Evolutionary conservation across 2,888 invertebrate species (phyloP), one percentile per base, ranked within the genome.

Genomic region (Nemapogon koenigi): DNA sequence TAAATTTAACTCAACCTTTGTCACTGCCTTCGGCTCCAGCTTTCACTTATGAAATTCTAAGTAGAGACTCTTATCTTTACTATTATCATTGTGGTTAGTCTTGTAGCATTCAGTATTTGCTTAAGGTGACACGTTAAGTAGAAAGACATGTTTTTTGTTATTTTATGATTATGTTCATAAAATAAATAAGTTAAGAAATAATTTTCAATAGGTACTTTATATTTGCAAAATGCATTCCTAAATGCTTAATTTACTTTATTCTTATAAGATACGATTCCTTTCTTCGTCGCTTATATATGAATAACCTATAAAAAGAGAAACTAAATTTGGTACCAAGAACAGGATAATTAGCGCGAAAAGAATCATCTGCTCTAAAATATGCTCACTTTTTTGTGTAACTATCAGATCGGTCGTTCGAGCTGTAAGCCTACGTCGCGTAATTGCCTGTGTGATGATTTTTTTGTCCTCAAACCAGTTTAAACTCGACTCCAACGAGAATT

Each of bases 391-490:
- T 33, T 33, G 33, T 33, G 19, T 33, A 19, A 33, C n/a, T 33
- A 33, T 33, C 33, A 19, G 33, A 33, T 33, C 19, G 33, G 19
- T 19, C 33, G 18, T 59, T 60, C 54, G 62, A 58, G 55, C 60
- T 59, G 62, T 57, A 63, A 66, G 61, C 57, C 63, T 59, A 60
- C 62, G 50, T 17, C 27, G 35, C 42, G 62, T 75, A 73, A 75
- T 75, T 72, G 66, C 60, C 57, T 58, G 59, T 6, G n/a, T 60
- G 68, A 69, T 68, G 62, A 62, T 69, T 73, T 36, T 41, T 75
- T 71, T 73, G 69, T 68, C 67, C 66, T 66, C 62, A 59, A 75
- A 75, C 76, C 76, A 64, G 75, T 75, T 75, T 62, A 59, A 52
- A 51, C 52, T 61, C 56, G 57, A 65, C 62, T 62, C 61, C 64